Evolutionary conservation across 2,113 vertebrate genomes (phyloP).

Genomic region (Donacobius atricapilla): DNA sequence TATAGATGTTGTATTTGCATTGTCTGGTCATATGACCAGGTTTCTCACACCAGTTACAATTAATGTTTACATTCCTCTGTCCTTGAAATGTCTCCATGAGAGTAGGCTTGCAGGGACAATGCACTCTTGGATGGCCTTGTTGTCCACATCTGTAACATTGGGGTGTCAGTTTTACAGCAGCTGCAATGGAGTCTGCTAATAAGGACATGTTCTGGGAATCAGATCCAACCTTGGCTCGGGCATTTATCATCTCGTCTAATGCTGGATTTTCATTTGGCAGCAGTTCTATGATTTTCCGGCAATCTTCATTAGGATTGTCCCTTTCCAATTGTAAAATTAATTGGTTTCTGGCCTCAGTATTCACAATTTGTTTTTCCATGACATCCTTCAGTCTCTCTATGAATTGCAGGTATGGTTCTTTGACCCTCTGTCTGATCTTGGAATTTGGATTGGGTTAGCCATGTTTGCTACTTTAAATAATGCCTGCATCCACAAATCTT

Average conservation of each 20-base stretch:
- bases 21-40: neutral
- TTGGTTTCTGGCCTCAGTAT: neutral
- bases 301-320: neutral
- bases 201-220: neutral
- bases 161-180: neutral
- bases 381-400: neutral
- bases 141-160: neutral
- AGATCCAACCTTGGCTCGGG: neutral
- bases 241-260: neutral
- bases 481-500: neutral
- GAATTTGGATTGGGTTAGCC: neutral
- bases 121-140: neutral
- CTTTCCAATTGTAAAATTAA: neutral
- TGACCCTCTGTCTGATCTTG: neutral
- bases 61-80: neutral
- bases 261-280: neutral
- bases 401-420: neutral
- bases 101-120: neutral
- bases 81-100: neutral
- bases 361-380: neutral
- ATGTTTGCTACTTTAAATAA: neutral
- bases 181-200: neutral
- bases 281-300: neutral
- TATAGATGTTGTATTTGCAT: neutral
- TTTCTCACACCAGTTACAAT: neutral